phyloP scores from a whole-genome alignment of 2,113 vertebrate genomes.

The Boleophthalmus pectinirostris region DNA sequence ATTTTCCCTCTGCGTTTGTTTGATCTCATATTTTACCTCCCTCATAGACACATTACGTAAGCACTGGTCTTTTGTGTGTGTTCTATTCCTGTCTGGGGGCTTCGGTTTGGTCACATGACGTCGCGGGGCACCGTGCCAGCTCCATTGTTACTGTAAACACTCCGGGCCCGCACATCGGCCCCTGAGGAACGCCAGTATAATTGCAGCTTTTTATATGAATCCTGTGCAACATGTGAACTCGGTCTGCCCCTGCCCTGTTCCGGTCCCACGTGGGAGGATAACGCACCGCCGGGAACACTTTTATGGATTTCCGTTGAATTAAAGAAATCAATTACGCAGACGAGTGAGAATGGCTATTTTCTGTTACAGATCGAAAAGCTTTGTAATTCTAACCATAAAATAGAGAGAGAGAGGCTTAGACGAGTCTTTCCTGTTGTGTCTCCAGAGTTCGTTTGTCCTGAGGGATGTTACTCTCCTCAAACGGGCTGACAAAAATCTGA shows the following conservation, averaged over 20 bases:
- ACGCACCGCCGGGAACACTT: slow-evolving; percentile 45
- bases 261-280: slow-evolving; percentile 56
- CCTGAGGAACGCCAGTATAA: slow-evolving; percentile 51
- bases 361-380: neutral
- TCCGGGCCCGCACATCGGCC: slow-evolving; percentile 38
- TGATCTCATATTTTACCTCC: neutral
- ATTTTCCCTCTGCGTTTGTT: neutral
- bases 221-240: slow-evolving; percentile 70
- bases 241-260: slow-evolving; percentile 64
- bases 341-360: slow-evolving; percentile 7
- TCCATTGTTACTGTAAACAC: slow-evolving; percentile 65
- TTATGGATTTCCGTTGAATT: slow-evolving; percentile 46
- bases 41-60: neutral
- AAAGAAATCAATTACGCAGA: slow-evolving; percentile 54
- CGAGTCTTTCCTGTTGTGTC: too few relatives aligned
- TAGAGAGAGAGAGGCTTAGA: too few relatives aligned
- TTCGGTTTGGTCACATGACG: slow-evolving; percentile 41
- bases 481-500: too few relatives aligned
- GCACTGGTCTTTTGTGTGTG: neutral
- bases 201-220: slow-evolving; percentile 57
- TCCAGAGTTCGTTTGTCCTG: too few relatives aligned
- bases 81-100: slow-evolving; percentile 10
- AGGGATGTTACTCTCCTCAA: too few relatives aligned
- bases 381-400: neutral
- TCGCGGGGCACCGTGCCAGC: slow-evolving; percentile 54